Evolutionary conservation across 35 echinoderm and acorn worm genomes (phyloP).

Genomic region (Antedon bifida): DNA sequence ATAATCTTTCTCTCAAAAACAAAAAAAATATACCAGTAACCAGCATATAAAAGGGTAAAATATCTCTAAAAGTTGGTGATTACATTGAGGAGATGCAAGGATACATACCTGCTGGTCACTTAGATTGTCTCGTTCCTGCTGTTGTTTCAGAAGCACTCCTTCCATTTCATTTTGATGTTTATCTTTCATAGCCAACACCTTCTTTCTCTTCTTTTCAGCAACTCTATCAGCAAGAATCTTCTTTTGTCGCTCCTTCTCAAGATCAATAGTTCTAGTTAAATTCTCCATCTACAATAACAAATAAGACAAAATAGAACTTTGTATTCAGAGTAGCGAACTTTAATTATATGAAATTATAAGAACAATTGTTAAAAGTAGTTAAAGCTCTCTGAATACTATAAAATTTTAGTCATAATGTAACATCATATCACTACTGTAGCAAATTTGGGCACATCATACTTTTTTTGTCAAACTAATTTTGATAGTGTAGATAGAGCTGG

Average conservation of each 20-base stretch:
- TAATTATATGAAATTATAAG: not conserved
- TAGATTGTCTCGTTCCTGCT: constrained; percentile 51
- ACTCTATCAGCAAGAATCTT: constrained; percentile 45
- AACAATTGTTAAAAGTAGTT: too few relatives aligned
- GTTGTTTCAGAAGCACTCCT: constrained; percentile 49
- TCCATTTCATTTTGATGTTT: constrained; percentile 51
- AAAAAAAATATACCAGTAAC: too few relatives aligned
- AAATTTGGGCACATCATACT: too few relatives aligned
- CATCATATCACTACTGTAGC: too few relatives aligned
- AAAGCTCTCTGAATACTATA: too few relatives aligned
- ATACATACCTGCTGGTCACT: constrained; percentile 67
- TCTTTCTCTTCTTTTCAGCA: constrained; percentile 41
- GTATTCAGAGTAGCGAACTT: not conserved
- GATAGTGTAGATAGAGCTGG: too few relatives aligned
- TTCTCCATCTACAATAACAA: constrained; percentile 44
- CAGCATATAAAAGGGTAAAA: too few relatives aligned
- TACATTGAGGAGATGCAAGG: too few relatives aligned
- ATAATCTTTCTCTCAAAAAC: too few relatives aligned
- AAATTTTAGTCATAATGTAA: too few relatives aligned
- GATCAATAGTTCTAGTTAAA: constrained; percentile 53
- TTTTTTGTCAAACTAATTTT: too few relatives aligned
- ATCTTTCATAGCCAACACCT: constrained; percentile 43
- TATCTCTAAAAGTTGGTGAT: too few relatives aligned
- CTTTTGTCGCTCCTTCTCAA: constrained; percentile 64
- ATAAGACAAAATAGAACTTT: not conserved